phyloP scores from a whole-genome alignment of 2,888 invertebrate genomes.

The Molanna angustata region DNA sequence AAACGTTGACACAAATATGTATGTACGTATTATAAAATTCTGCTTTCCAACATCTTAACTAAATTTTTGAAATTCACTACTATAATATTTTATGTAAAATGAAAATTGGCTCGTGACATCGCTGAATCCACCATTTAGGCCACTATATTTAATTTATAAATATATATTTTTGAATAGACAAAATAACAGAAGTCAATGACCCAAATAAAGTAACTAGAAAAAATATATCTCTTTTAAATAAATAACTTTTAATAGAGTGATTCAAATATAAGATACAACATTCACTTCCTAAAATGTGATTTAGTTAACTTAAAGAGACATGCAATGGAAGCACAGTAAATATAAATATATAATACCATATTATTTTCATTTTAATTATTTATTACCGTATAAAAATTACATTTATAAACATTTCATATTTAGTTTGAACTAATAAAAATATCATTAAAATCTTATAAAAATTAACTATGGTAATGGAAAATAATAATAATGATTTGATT shows the following conservation, averaged over 20 bases:
- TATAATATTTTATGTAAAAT: no score
- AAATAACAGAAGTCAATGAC: conserved; percentile 27
- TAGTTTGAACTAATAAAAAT: background rate
- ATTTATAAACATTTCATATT: background rate
- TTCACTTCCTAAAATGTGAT: conserved; percentile 1
- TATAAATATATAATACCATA: no score
- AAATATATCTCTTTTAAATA: conserved; percentile 30
- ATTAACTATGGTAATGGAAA: background rate
- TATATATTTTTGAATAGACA: conserved; percentile 20
- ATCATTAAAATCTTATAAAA: background rate
- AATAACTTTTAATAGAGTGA: conserved; percentile 24
- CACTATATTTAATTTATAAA: conserved; percentile 19
- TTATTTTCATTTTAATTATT: no score
- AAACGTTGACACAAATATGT: background rate
- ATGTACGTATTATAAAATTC: no score
- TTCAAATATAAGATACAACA: conserved; percentile 7
- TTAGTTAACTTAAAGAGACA: conserved; percentile 16
- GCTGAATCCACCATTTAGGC: no score
- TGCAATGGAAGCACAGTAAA: conserved; percentile 30
- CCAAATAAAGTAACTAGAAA: conserved; percentile 28
- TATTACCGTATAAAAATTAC: no score
- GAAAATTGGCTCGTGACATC: no score
- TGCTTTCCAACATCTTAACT: conserved; percentile 25
- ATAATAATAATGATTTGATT: conserved; percentile 4
- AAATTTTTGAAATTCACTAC: no score